Conservation (phyloP, 1,140 invertebrate genomes). For the Leptinotarsa lineolata region DNA sequence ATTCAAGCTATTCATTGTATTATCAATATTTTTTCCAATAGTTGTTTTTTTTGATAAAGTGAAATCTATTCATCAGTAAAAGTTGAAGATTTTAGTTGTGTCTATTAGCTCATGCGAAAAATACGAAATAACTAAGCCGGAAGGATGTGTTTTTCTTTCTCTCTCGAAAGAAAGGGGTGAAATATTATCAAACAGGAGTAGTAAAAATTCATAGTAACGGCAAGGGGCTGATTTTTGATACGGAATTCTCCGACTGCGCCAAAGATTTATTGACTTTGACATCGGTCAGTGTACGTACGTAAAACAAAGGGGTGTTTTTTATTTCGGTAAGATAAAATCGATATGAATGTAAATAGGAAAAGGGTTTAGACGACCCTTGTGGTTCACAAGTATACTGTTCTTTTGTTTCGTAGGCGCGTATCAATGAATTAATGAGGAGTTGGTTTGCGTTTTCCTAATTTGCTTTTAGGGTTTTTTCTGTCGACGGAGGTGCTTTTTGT, state of each 20-base stretch:
- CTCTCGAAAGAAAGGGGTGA: not conserved
- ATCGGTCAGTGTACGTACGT: conserved; percentile 29
- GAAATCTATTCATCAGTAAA: too few relatives aligned
- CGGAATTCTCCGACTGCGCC: conserved; percentile 27
- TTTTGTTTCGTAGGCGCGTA: conserved; percentile 16
- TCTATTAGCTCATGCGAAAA: too few relatives aligned
- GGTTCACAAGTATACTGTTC: conserved; percentile 25
- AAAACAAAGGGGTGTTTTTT: conserved; percentile 29
- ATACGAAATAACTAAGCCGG: too few relatives aligned
- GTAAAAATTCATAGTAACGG: conserved; percentile 4
- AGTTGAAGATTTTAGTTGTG: too few relatives aligned
- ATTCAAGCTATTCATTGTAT: too few relatives aligned
- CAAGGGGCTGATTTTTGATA: conserved; percentile 31
- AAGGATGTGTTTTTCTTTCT: not conserved
- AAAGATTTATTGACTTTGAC: conserved; percentile 40
- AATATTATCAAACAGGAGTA: not conserved
- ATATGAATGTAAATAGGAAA: conserved; percentile 19
- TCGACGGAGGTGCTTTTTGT: not conserved
- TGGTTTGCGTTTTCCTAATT: conserved; percentile 15
- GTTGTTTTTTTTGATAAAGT: too few relatives aligned
- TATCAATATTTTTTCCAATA: too few relatives aligned
- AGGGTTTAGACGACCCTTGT: conserved; percentile 14
- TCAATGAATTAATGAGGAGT: conserved; percentile 18
- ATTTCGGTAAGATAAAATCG: conserved; percentile 24
- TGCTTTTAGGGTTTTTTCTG: conserved; percentile 5